Percentiles rank a stretch among this genome's conserved stretches.
Conservation (phyloP, 2,888 invertebrate species). For the Scaptomyza caliginosa region DNA sequence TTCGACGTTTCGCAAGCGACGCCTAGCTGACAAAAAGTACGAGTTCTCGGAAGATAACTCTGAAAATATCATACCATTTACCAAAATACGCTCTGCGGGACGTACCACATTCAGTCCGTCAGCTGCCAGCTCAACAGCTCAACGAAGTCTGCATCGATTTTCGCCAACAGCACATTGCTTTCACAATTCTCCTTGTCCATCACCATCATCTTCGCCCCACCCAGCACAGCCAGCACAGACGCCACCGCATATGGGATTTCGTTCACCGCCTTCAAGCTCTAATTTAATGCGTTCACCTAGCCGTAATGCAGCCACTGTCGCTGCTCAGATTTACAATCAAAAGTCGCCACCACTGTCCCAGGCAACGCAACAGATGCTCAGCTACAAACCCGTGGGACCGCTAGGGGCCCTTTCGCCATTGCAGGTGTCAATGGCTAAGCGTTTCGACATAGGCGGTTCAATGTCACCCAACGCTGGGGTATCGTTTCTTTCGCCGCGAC, state of each 20-base stretch:
- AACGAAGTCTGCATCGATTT: constrained; percentile 69
- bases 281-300: constrained; percentile 81
- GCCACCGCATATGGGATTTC: constrained; percentile 76
- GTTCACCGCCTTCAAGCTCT: constrained; percentile 79
- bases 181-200: constrained; percentile 83
- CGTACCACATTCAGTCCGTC: constrained; percentile 51
- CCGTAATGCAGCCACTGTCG: constrained; percentile 67
- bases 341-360: constrained; percentile 81
- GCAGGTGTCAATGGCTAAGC: constrained; percentile 82
- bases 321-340: constrained; percentile 69
- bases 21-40: constrained; percentile 95
- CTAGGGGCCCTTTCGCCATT: constrained; percentile 82
- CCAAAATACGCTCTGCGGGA: constrained; percentile 80
- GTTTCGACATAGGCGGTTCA: constrained; percentile 81
- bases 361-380: constrained; percentile 81
- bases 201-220: constrained; percentile 83
- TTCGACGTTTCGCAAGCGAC: constrained; percentile 92
- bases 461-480: constrained; percentile 81
- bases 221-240: constrained; percentile 68
- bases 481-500: constrained; percentile 82
- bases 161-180: constrained; percentile 79
- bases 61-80: constrained; percentile 86
- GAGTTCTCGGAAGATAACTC: constrained; percentile 93
- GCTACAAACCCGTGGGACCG: constrained; percentile 82
- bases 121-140: constrained; percentile 44